Evolutionary conservation across 2,888 invertebrate species (phyloP), one percentile per base, ranked within the genome.

Genomic region (Meiosimyza platycephala): DNA sequence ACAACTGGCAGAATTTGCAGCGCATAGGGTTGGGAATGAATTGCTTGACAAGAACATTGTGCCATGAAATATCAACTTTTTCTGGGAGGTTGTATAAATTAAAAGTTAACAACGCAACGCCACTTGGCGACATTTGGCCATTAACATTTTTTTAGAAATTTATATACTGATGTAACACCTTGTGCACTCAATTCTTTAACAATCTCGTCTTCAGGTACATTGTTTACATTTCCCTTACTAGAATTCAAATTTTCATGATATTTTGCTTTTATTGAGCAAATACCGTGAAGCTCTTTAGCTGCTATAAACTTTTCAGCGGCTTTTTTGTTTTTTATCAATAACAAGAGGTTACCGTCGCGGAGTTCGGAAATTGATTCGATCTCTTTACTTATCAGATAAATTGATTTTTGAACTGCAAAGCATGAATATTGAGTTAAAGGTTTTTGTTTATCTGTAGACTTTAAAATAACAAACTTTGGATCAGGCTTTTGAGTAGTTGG

Each of bases 271-370:
- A 74, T 71, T 57, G 50, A 13, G 15, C 67, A 68, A 50, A 74
- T 74, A 7, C 66, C 71, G 13, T 59, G 55, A 12, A 74, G 71
- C 50, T 74, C 33, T 52, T 71, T 74, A 13, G 67, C 16, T 6
- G 63, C 6, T 9, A 69, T 60, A 57, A 64, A 73, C 48, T 70
- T 73, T 48, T 65, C 18, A 13, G 71, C 65, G 51, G 48, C 33
- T 48, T 18, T 22, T 59, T 48, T 71, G 40, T 74, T 66, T 40
- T 68, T 55, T 16, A 68, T 63, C 13, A 74, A 67, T 6, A 71
- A 28, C 47, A 74, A 59, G 7, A 65, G 50, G 48, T 28, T 70
- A 33, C 64, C 73, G 55, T 73, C 69, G 16, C 68, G 47, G 4
- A 62, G 48, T 52, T 66, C 67, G 6, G 67, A 67, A n/a, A 54